Evolutionary conservation across 1,140 invertebrate genomes (phyloP).

Genomic region (Hyles euphorbiae): DNA sequence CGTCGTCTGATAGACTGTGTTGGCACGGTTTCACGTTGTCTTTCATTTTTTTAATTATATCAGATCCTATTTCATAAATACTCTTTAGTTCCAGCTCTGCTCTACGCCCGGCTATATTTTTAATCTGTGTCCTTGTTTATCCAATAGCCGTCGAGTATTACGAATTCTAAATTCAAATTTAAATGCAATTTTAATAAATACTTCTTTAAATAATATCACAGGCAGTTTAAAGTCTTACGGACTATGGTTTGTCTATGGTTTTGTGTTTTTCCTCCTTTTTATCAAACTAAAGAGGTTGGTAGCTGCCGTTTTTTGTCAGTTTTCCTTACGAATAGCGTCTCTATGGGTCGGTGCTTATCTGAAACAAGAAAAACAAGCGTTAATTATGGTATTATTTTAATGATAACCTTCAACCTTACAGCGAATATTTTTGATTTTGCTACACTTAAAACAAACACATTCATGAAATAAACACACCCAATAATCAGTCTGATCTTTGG

Average conservation of each 20-base stretch:
- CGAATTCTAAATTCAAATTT: slow-evolving; percentile 32
- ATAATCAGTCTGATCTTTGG: too few relatives aligned
- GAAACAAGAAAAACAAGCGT: slow-evolving; percentile 1
- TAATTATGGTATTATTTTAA: neutral
- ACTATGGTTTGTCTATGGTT: slow-evolving; percentile 31
- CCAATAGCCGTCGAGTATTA: slow-evolving; percentile 17
- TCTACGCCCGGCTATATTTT: slow-evolving; percentile 1
- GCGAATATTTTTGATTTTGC: too few relatives aligned
- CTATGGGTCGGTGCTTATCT: neutral
- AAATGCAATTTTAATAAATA: slow-evolving; percentile 35
- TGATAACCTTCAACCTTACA: too few relatives aligned
- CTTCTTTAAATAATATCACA: slow-evolving; percentile 54
- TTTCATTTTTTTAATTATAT: slow-evolving; percentile 43
- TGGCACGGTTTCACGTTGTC: slow-evolving; percentile 57
- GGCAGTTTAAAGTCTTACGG: slow-evolving; percentile 65
- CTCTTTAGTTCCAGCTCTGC: slow-evolving; percentile 13
- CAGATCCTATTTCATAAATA: slow-evolving; percentile 12
- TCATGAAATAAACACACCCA: too few relatives aligned
- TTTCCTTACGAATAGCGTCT: slow-evolving; percentile 7
- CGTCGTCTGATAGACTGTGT: slow-evolving; percentile 59
- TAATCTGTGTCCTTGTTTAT: slow-evolving; percentile 4
- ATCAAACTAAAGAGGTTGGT: slow-evolving; percentile 6
- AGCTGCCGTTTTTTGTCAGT: slow-evolving; percentile 15
- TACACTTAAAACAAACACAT: too few relatives aligned
- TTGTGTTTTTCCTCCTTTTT: slow-evolving; percentile 10